Percentiles rank a stretch among this genome's conserved stretches.
These are phyloP conservation scores for Danio albolineatus DNA, from an alignment of 2,797 vertebrate species.

Conservation along the genomic window DNA sequence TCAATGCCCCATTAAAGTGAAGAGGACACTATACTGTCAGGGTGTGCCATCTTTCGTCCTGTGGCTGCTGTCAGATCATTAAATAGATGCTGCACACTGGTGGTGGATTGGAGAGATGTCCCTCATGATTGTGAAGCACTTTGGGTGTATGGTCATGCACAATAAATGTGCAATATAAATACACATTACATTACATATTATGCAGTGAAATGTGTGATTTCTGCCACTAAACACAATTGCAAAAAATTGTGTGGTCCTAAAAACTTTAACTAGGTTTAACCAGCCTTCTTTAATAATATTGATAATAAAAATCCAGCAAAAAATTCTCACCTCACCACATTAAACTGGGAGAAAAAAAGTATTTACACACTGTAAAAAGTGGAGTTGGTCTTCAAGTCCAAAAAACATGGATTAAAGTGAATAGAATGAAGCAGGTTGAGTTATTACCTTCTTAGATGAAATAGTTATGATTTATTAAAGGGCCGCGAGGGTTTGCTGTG, in stretches of 20 bases:
- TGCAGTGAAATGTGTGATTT: neutral
- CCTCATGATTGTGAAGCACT: too few species aligned
- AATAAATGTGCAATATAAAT: too few species aligned
- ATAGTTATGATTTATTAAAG: constrained; percentile 42
- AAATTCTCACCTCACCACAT: neutral
- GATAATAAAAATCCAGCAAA: neutral
- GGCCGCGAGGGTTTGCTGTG: constrained; percentile 1
- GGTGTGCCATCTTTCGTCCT: too few species aligned
- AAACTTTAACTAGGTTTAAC: too few species aligned
- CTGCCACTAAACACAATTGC: neutral
- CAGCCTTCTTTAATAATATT: too few species aligned
- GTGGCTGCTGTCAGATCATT: too few species aligned
- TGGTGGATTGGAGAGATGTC: too few species aligned
- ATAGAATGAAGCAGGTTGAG: constrained; percentile 8
- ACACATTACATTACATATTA: too few species aligned
- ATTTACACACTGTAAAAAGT: constrained; percentile 8
- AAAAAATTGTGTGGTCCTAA: neutral
- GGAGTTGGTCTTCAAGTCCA: neutral
- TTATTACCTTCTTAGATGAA: constrained; percentile 38
- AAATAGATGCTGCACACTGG: too few species aligned
- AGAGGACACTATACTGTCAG: too few species aligned
- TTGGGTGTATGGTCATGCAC: too few species aligned
- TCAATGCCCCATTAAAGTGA: too few species aligned
- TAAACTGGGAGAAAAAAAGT: constrained; percentile 4
- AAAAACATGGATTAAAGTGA: neutral